A percentile compares a stretch with the other conserved stretches of the same genome.
phyloP scores from a whole-genome alignment of 2,797 vertebrate genomes.

The Lagocephalus sceleratus region DNA sequence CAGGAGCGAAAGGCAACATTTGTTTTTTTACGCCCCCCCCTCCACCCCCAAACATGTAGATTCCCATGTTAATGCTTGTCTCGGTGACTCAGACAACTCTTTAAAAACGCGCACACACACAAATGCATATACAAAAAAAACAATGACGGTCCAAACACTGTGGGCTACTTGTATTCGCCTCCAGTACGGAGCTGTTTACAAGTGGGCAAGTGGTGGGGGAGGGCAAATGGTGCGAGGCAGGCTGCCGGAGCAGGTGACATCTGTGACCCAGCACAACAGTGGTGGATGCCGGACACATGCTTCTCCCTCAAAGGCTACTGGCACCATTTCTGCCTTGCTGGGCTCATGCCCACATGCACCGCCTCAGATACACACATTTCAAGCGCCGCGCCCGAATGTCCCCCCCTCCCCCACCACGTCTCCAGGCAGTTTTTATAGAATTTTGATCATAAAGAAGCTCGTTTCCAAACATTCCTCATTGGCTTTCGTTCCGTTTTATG shows the following conservation, averaged over 20 bases:
- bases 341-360: slow-evolving; percentile 16
- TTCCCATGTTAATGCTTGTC: not conserved
- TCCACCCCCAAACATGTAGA: not conserved
- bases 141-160: slow-evolving; percentile 6
- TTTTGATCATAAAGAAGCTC: no score
- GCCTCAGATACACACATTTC: slow-evolving; percentile 12
- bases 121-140: slow-evolving; percentile 7
- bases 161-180: slow-evolving; percentile 15
- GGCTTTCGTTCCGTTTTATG: no score
- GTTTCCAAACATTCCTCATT: no score
- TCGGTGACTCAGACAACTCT: slow-evolving; percentile 2
- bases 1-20: slow-evolving; percentile 42
- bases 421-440: no score
- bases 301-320: slow-evolving; percentile 53
- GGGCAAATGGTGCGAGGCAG: slow-evolving; percentile 25
- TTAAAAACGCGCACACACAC: slow-evolving; percentile 1
- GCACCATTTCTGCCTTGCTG: slow-evolving; percentile 47
- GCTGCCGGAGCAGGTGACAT: slow-evolving; percentile 63
- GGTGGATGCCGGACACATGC: slow-evolving; percentile 56
- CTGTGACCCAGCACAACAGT: slow-evolving; percentile 56
- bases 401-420: no score
- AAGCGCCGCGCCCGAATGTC: slow-evolving; percentile 8
- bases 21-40: no score
- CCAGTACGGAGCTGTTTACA: slow-evolving; percentile 19
- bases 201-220: slow-evolving; percentile 15